Conservation (phyloP, 2,888 invertebrate species). For the Notodonta dromedarius region DNA sequence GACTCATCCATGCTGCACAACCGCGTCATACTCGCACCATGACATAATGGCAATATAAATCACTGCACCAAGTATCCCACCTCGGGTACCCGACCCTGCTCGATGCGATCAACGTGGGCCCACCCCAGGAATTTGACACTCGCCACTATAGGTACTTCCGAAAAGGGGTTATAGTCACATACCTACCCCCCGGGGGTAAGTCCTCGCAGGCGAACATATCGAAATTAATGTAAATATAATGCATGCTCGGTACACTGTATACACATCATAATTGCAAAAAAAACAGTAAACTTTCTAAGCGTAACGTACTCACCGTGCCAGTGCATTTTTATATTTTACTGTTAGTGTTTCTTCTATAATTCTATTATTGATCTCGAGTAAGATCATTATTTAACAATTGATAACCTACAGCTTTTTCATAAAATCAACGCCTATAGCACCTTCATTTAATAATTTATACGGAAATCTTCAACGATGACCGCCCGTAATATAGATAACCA, state of each 20-base stretch:
- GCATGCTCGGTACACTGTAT: conserved; percentile 41
- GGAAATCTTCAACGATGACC: conserved; percentile 77
- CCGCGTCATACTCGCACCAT: conserved; percentile 62
- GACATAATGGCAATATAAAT: conserved; percentile 49
- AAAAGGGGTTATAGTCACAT: conserved; percentile 71
- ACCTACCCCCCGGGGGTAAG: conserved; percentile 46
- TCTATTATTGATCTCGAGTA: conserved; percentile 99
- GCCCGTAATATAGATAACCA: conserved; percentile 73
- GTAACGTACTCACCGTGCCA: conserved; percentile 94
- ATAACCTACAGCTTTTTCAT: conserved; percentile 82
- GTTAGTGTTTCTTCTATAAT: conserved; percentile 98
- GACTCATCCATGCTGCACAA: conserved; percentile 74
- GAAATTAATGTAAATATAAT: conserved; percentile 36
- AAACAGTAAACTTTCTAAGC: conserved; percentile 81
- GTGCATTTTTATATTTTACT: conserved; percentile 97
- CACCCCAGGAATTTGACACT: conserved; percentile 80
- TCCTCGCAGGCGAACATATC: conserved; percentile 34
- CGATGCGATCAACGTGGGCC: conserved; percentile 78
- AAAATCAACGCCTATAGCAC: conserved; percentile 83
- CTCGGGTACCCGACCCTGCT: conserved; percentile 33
- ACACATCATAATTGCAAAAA: conserved; percentile 64
- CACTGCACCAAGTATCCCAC: conserved; percentile 36
- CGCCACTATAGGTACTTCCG: conserved; percentile 66
- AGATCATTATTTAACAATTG: conserved; percentile 91
- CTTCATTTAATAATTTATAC: conserved; percentile 82